These are phyloP conservation scores for Micromesistius poutassou DNA, from an alignment of 2,797 vertebrate genomes.

Conservation along the genomic window DNA sequence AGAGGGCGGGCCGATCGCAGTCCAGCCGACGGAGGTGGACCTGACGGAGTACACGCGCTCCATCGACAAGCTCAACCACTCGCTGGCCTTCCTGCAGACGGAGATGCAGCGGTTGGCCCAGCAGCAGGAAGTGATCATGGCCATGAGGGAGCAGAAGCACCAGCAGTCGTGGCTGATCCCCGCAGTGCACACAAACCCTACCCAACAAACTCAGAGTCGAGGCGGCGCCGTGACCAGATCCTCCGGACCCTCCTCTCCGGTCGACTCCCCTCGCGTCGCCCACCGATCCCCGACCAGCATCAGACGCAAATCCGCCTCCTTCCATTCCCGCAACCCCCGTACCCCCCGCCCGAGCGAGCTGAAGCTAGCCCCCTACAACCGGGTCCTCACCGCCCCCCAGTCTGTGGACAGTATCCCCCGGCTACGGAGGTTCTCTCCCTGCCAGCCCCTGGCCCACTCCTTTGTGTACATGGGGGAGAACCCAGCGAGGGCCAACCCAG, in stretches of 20 bases:
- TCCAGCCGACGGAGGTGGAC: slow-evolving; percentile 79
- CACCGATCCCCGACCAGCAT: slow-evolving; percentile 87
- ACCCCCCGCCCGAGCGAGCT: slow-evolving; percentile 89
- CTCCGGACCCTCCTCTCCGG: slow-evolving; percentile 80
- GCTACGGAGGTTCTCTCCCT: slow-evolving; percentile 90
- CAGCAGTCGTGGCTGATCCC: slow-evolving; percentile 89
- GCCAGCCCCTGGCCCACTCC: slow-evolving; percentile 82
- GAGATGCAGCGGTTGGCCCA: slow-evolving; percentile 97
- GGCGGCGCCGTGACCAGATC: slow-evolving; percentile 71
- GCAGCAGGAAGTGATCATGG: slow-evolving; percentile 97
- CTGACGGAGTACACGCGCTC: slow-evolving; percentile 91
- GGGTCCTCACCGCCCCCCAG: slow-evolving; percentile 89
- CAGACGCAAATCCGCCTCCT: slow-evolving; percentile 84
- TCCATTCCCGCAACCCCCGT: slow-evolving; percentile 83
- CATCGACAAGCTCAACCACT: slow-evolving; percentile 93
- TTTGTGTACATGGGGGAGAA: slow-evolving; percentile 90
- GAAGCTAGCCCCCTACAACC: slow-evolving; percentile 88
- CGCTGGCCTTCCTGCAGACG: slow-evolving; percentile 87
- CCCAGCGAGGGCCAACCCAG: slow-evolving; percentile 45
- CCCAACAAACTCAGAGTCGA: slow-evolving; percentile 80
- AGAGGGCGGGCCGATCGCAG: slow-evolving; percentile 49
- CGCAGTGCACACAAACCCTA: slow-evolving; percentile 81
- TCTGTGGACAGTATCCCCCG: slow-evolving; percentile 96
- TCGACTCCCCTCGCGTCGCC: slow-evolving; percentile 81
- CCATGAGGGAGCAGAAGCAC: slow-evolving; percentile 88